Evolutionary conservation across 2,113 vertebrate genomes (phyloP).

Genomic region (Alaudala cheleensis): DNA sequence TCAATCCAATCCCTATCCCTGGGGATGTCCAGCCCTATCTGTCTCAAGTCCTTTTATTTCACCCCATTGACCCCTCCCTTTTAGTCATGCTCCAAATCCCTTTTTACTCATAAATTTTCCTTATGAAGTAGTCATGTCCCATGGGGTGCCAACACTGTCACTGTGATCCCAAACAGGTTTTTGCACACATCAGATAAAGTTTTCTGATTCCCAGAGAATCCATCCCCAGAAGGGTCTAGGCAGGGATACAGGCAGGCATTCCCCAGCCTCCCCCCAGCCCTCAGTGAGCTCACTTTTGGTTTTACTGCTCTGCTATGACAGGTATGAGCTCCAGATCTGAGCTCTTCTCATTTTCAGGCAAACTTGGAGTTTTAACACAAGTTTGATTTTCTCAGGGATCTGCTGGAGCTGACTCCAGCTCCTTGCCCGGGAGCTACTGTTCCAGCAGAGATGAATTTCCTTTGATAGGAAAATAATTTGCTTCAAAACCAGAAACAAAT

Average conservation of each 20-base stretch:
- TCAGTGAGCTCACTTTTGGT: not conserved
- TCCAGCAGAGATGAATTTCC: not conserved
- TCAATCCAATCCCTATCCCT: not conserved
- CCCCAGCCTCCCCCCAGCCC: not conserved
- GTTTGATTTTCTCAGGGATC: not conserved
- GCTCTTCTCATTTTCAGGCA: not conserved
- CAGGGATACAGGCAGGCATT: not conserved
- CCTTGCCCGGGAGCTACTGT: not conserved
- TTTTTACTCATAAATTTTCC: not conserved
- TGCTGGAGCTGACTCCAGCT: not conserved
- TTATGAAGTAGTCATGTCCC: not conserved
- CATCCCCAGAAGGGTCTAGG: not conserved
- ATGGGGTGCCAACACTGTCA: not conserved
- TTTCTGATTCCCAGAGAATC: rapidly evolving
- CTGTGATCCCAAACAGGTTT: not conserved
- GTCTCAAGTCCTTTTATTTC: not conserved
- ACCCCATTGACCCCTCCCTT: not conserved
- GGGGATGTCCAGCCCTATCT: not conserved
- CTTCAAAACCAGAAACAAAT: not conserved
- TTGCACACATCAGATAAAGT: rapidly evolving
- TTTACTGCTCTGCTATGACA: not conserved
- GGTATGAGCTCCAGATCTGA: not conserved
- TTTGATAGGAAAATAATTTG: slow-evolving; percentile 5
- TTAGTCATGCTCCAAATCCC: not conserved
- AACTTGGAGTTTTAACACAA: not conserved